Base-by-base conservation (phyloP, 2,888 invertebrate genomes). In the Morpho helenor region DNA sequence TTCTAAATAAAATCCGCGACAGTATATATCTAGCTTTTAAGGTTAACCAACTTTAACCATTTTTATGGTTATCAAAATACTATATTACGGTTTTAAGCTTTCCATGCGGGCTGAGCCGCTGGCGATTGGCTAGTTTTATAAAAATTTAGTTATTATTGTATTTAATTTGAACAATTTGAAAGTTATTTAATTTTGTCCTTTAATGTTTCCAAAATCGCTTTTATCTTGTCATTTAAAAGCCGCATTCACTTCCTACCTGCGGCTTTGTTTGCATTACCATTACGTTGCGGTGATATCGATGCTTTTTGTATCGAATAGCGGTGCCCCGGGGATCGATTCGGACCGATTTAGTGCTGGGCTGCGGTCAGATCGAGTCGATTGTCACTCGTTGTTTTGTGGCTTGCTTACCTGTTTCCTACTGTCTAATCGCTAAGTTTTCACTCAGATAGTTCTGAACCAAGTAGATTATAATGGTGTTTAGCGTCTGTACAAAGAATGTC, bases 231-330 rank as follows among this genome's bases (percentile, higher is more conserved):
- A 43, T 68, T 72, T 66, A 65, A 31, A 31, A 31, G 31, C 31
- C 5, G 31, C 31, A 31, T 65, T 69, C 72, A 76, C 75, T 78
- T 75, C 73, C 73, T 74, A 80, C 77, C 79, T 71, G 76, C 76
- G 77, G 79, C 74, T 80, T 81, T 80, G 71, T 84, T 83, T 80
- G 78, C 73, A 80, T 82, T 79, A 74, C 76, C 73, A 74, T 73
- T 73, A 75, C 74, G 75, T 73, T 74, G 75, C 73, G 72, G 76
- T 70, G 77, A 74, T 79, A 76, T 73, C 75, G 73, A 71, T 67
- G 74, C 71, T 82, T 84, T 83, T 84, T 82, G 80, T 73, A 74
- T 73, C 74, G 75, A 68, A 61, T 75, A 78, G 76, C 76, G 77
- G 75, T 62, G 68, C 75, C 69, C 67, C 71, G 68, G 72, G 78